Evolutionary conservation across 2,797 vertebrate genomes (phyloP).

Genomic region (Spizella passerina): DNA sequence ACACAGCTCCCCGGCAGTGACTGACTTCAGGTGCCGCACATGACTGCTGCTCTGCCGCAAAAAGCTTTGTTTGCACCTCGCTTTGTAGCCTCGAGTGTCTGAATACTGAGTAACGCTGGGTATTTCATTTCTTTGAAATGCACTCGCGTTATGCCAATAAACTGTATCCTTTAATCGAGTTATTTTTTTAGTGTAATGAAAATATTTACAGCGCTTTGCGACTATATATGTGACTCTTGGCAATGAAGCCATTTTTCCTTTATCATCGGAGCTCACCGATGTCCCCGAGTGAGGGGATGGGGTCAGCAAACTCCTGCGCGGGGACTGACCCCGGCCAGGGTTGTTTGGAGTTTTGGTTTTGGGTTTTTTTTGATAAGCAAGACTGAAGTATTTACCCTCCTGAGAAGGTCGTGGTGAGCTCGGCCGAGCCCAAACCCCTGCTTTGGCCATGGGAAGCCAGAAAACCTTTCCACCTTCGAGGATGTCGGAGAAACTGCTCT

Average conservation of each 20-base stretch:
- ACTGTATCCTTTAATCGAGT: not conserved
- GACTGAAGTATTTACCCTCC: not conserved
- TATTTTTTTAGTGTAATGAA: not conserved
- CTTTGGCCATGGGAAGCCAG: not conserved
- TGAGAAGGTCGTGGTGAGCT: not conserved
- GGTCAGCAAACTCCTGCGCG: not conserved
- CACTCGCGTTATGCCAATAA: not conserved
- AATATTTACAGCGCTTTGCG: slow-evolving; percentile 2
- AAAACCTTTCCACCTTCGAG: not conserved
- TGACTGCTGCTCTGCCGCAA: slow-evolving; percentile 14
- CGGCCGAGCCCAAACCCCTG: not conserved
- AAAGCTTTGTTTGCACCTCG: slow-evolving; percentile 44
- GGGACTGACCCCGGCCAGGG: not conserved
- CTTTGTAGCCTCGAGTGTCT: slow-evolving; percentile 42
- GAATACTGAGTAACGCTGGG: slow-evolving; percentile 49
- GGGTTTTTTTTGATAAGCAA: not conserved
- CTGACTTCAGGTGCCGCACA: slow-evolving; percentile 59
- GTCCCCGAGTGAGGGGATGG: not conserved
- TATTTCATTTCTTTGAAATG: slow-evolving; percentile 52
- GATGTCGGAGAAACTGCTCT: too few species aligned
- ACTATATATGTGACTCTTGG: not conserved
- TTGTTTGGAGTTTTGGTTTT: not conserved
- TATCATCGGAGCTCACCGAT: not conserved
- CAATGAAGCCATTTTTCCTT: not conserved
- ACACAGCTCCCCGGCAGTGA: slow-evolving; percentile 56